Evolutionary conservation across 2,888 invertebrate genomes (phyloP).

Genomic region (Cartodere bifasciata): DNA sequence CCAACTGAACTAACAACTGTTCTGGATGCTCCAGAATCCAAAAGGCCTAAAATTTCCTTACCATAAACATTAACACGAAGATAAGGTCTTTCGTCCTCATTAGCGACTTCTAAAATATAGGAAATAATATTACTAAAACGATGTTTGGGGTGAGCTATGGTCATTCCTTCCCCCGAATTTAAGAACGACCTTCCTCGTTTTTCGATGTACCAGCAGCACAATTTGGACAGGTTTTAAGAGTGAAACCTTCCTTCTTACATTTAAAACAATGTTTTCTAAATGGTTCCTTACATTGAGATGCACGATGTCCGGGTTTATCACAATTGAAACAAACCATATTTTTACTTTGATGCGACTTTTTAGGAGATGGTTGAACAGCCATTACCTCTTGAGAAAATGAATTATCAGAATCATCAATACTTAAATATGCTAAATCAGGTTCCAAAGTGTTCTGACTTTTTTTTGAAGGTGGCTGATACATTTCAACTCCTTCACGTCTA

Average conservation of each 20-base stretch:
- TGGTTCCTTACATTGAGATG: constrained; percentile 7
- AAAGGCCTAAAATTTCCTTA: constrained; percentile 3
- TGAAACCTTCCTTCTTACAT: constrained; percentile 9
- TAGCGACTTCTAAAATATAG: constrained; percentile 11
- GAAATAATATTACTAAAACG: too few relatives aligned
- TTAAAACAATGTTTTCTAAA: constrained; percentile 8
- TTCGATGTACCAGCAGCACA: constrained; percentile 12
- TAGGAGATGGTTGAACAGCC: too few relatives aligned
- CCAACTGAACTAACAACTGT: constrained; percentile 7
- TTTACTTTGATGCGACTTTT: background rate
- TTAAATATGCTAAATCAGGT: constrained; percentile 9
- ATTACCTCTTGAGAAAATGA: too few relatives aligned
- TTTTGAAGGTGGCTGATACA: constrained; percentile 6
- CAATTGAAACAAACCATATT: constrained; percentile 10
- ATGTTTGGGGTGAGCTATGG: constrained; percentile 4
- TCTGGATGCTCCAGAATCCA: constrained; percentile 9
- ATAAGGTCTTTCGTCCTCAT: constrained; percentile 10
- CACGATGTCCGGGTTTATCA: constrained; percentile 8
- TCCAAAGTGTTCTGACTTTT: constrained; percentile 4
- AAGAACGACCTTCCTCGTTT: constrained; percentile 11
- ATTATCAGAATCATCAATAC: too few relatives aligned
- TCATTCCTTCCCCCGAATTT: constrained; percentile 3
- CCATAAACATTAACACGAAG: constrained; percentile 7
- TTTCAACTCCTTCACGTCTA: constrained; percentile 7
- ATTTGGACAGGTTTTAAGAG: constrained; percentile 11